Base-by-base conservation (phyloP, 2,888 invertebrate genomes). In the Cantharis nigra region DNA sequence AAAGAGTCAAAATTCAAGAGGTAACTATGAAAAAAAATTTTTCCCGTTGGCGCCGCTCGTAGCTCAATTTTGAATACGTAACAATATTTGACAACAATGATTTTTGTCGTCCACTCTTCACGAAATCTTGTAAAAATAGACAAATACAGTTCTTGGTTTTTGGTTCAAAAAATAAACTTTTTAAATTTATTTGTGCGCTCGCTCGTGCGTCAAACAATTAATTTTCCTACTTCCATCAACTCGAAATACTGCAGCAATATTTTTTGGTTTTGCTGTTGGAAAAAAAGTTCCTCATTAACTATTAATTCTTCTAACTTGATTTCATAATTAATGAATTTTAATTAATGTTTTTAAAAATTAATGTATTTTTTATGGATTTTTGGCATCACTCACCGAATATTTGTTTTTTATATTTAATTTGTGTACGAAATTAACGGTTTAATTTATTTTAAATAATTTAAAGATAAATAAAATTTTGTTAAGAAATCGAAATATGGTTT, bases 1-100 rank as follows among this genome's bases (percentile, higher is more conserved):
- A 92, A 90, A 92, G 91, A 87, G 91, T 92, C 90, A 93, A 92
- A 90, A 93, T 93, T 88, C 91, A 93, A 90, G 93, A 93, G 92
- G 93, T 93, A 91, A 92, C 92, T 87, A 73, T 69, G 9, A 71
- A 33, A n/a, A 71, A 49, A 49, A n/a, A n/a, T 49, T n/a, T n/a
- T n/a, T n/a, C n/a, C n/a, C n/a, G 49, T 49, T n/a, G 49, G 49
- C 49, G 49, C 49, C n/a, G n/a, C 49, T 49, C 49, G 49, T 49
- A 49, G 13, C 49, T 49, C 49, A 49, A 49, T n/a, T 49, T 49
- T 49, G 49, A 49, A 49, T 49, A 49, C 49, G 49, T 49, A 49
- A 49, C n/a, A 49, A 49, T 49, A 49, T 49, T 49, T 49, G 49
- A 49, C 49, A 49, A 49, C 49, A 49, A 49, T 49, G 49, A 49